Conservation (phyloP, 1,140 invertebrate genomes). For the Ips nitidus region DNA sequence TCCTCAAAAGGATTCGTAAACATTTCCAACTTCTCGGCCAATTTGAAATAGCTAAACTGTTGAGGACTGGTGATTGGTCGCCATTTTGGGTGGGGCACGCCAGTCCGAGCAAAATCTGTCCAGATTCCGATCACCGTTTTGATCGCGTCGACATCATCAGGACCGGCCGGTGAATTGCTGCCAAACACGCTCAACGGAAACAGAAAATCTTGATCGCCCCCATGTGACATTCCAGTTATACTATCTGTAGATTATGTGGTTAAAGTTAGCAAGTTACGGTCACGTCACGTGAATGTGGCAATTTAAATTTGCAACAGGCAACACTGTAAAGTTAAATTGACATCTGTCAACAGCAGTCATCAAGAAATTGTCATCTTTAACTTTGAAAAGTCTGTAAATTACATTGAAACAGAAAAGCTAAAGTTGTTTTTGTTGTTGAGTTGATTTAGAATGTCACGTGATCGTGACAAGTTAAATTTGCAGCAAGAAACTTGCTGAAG, state of each 20-base stretch:
- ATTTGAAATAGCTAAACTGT: slow-evolving; percentile 35
- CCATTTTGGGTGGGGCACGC: slow-evolving; percentile 51
- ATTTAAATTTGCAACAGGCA: too few relatives aligned
- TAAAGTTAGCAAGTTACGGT: neutral
- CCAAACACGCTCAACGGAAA: too few relatives aligned
- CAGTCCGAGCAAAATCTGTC: slow-evolving; percentile 55
- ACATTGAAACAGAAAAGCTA: too few relatives aligned
- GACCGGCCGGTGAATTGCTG: too few relatives aligned
- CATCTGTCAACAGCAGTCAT: too few relatives aligned
- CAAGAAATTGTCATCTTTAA: too few relatives aligned
- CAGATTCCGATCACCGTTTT: slow-evolving; percentile 51
- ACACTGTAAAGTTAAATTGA: too few relatives aligned
- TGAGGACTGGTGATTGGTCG: slow-evolving; percentile 30
- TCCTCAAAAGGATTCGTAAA: slow-evolving; percentile 23
- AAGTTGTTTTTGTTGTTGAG: too few relatives aligned
- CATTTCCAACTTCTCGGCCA: slow-evolving; percentile 17
- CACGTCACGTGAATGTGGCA: neutral
- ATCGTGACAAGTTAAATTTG: too few relatives aligned
- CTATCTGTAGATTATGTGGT: neutral
- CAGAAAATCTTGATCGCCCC: slow-evolving; percentile 3
- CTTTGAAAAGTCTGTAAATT: too few relatives aligned
- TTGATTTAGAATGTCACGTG: too few relatives aligned
- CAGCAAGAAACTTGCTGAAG: too few relatives aligned
- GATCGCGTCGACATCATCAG: slow-evolving; percentile 40
- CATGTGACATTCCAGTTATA: slow-evolving; percentile 23